Base-by-base conservation (phyloP, 2,888 invertebrate genomes). In the Tryphoninae sp. region DNA sequence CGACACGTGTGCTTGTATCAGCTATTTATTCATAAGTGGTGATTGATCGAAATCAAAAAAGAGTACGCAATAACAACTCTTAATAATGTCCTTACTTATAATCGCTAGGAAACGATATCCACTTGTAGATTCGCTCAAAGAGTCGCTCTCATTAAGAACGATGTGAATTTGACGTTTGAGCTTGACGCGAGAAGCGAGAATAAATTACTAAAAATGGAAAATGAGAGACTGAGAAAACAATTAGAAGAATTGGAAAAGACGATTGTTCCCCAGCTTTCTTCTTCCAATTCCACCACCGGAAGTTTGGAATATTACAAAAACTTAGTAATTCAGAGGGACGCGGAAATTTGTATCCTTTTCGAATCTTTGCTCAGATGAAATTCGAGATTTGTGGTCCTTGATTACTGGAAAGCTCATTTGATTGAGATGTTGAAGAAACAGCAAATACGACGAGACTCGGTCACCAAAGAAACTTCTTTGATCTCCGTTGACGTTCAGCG, bases 111-210 rank as follows among this genome's bases (percentile, higher is more conserved):
- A 90, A 93, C 93, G 2, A 87, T 94, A 83, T 93, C 93, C 42
- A 94, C 94, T 40, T 94, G 94, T 84, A 92, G 92, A 88, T 94
- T 94, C 86, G 92, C 94, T 2, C 93, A 94, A 85, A 89, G 93
- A 82, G 94, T 94, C 2, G 93, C 93, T 2, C 85, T 93, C 58
- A 91, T 94, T 16, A 92, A 87, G 71, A 93, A 93, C 79, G 92
- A 93, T 71, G 92, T 93, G 6, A 89, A 89, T 22, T 87, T 93
- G 61, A 92, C 93, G 81, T 91, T 92, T 82, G 90, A 91, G 65
- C 87, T 90, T 51, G 92, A 93, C 86, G 90, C 93, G 1, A 89
- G 90, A 73, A 88, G 92, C 62, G 92, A 93, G 87, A 92, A 93
- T 78, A 85, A 87, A n/a, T 89, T 91, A 71, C 86, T 93, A 51